Evolutionary conservation across 2,113 vertebrate species (phyloP).

Genomic region (Gnathonemus longibarbis): DNA sequence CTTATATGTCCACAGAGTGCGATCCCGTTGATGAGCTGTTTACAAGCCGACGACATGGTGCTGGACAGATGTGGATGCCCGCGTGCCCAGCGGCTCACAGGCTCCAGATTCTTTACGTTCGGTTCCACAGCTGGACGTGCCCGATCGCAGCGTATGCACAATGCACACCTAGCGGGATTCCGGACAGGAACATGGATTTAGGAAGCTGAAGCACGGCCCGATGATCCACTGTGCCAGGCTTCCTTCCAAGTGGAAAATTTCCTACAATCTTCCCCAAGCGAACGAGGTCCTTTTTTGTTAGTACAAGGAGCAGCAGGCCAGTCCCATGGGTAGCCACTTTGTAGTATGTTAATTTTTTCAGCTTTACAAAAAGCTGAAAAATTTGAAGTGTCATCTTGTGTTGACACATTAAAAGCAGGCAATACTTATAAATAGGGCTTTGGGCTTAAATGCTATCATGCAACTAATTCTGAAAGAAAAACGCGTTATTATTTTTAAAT

Average conservation of each 20-base stretch:
- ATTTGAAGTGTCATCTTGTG: not conserved
- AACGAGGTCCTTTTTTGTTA: conserved; percentile 33
- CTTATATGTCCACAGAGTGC: conserved; percentile 42
- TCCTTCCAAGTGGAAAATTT: conserved; percentile 43
- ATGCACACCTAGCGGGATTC: conserved; percentile 38
- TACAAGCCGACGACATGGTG: not conserved
- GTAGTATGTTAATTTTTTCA: not conserved
- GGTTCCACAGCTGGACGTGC: not conserved
- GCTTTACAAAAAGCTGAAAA: not conserved
- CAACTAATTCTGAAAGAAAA: not conserved
- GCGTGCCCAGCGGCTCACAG: not conserved
- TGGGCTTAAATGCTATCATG: not conserved
- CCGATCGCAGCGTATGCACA: not conserved
- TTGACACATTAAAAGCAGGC: not conserved
- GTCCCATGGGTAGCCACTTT: not conserved
- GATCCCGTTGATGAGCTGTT: not conserved
- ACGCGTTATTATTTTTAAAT: not conserved
- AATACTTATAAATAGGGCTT: not conserved
- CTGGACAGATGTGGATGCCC: not conserved
- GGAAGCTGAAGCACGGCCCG: conserved; percentile 48
- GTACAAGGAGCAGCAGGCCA: not conserved
- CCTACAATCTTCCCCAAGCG: conserved; percentile 42
- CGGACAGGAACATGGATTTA: conserved; percentile 45
- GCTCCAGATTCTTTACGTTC: not conserved
- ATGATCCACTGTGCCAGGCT: conserved; percentile 49